Conservation (phyloP, 2,888 invertebrate genomes). For the Agonopterix arenella region DNA sequence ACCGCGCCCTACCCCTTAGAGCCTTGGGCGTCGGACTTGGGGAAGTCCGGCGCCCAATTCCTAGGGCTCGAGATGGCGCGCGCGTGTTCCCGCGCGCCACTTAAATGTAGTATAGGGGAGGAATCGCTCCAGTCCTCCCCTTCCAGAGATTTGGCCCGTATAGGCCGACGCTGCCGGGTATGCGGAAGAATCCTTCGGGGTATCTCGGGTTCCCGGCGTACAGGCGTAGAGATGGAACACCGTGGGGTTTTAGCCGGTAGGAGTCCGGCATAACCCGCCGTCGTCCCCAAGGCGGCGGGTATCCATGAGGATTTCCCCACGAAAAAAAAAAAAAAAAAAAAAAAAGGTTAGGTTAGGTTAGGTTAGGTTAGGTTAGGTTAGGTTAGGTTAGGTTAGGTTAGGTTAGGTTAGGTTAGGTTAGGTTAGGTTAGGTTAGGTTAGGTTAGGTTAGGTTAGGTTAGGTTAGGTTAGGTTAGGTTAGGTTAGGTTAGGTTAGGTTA, state of each 20-base stretch:
- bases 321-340: conserved; percentile 4
- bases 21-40: not conserved
- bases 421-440: conserved; percentile 6
- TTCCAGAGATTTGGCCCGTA: not conserved
- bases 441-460: conserved; percentile 5
- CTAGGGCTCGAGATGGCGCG: not conserved
- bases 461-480: conserved; percentile 2
- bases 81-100: not conserved
- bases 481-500: conserved; percentile 3
- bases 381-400: conserved; percentile 4
- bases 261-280: not conserved
- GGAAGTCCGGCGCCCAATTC: not conserved
- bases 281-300: not conserved
- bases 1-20: too few relatives aligned
- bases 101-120: not conserved
- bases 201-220: not conserved
- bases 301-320: conserved; percentile 1
- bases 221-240: not conserved
- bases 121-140: conserved; percentile 2
- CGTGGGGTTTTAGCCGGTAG: not conserved
- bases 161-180: not conserved
- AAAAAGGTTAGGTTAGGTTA: not conserved
- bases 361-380: conserved; percentile 6
- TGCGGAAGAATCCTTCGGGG: not conserved
- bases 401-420: not conserved